These are phyloP conservation scores for Ephestia elutella DNA, from an alignment of 1,140 invertebrate species.

Conservation along the genomic window DNA sequence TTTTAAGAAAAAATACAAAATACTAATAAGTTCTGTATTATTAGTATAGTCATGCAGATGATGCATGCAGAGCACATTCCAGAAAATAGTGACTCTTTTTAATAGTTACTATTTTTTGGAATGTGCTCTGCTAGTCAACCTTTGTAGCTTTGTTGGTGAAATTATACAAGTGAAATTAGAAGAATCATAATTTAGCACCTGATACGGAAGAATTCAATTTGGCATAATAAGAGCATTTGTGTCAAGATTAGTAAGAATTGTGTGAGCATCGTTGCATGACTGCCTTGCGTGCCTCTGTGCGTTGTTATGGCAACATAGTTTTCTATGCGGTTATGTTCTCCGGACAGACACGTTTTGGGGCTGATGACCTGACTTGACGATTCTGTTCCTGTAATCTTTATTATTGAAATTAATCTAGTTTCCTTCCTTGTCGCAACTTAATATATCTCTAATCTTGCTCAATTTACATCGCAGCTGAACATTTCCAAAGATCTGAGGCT, in stretches of 20 bases:
- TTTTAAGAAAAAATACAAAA: no score
- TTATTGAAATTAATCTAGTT: not conserved
- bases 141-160: no score
- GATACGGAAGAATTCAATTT: not conserved
- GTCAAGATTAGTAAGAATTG: not conserved
- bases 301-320: constrained; percentile 21
- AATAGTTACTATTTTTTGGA: no score
- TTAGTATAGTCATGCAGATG: no score
- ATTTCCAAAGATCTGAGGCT: no score
- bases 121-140: no score
- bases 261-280: constrained; percentile 30
- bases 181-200: not conserved
- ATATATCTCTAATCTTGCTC: no score
- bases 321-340: constrained; percentile 5
- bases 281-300: constrained; percentile 27
- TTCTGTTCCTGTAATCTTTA: not conserved
- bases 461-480: no score
- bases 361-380: constrained; percentile 4
- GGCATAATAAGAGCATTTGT: not conserved
- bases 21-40: no score
- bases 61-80: no score
- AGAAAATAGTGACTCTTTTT: no score
- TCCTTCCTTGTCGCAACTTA: not conserved
- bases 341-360: not conserved
- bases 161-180: not conserved